A percentile compares a stretch with the other conserved stretches of the same genome.
Conservation (phyloP, 2,888 invertebrate species). For the Lottia scabra region DNA sequence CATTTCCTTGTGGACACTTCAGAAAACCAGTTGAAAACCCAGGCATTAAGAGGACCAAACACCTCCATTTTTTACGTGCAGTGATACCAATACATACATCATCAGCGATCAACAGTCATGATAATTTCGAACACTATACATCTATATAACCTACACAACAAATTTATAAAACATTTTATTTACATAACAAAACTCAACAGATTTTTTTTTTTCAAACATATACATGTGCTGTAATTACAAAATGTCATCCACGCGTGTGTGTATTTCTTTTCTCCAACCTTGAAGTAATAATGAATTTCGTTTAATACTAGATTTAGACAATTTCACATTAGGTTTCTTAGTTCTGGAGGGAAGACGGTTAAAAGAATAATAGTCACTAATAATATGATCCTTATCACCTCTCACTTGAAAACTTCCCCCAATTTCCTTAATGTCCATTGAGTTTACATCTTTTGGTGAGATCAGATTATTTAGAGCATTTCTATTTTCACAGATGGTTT, state of each 20-base stretch:
- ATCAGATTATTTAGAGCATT: not conserved
- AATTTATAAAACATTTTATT: too few relatives aligned
- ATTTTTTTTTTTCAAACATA: too few relatives aligned
- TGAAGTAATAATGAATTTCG: not conserved
- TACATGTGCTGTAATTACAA: too few relatives aligned
- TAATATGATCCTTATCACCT: constrained; percentile 34
- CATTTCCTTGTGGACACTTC: too few relatives aligned
- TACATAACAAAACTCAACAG: too few relatives aligned
- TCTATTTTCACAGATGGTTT: not conserved
- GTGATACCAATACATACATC: too few relatives aligned
- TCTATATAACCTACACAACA: too few relatives aligned
- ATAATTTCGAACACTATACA: too few relatives aligned
- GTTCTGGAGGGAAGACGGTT: constrained; percentile 21
- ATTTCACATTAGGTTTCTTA: not conserved
- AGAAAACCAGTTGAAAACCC: too few relatives aligned
- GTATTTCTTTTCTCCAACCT: not conserved
- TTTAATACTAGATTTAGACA: not conserved
- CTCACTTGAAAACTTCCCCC: not conserved
- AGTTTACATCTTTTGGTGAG: not conserved
- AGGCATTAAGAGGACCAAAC: too few relatives aligned
- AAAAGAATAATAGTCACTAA: constrained; percentile 41
- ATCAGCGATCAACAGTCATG: too few relatives aligned
- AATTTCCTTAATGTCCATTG: not conserved
- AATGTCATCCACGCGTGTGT: not conserved
- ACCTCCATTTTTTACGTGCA: too few relatives aligned